Evolutionary conservation across 2,797 vertebrate genomes (phyloP), one percentile per base, ranked within the genome.

Genomic region (Sarcoramphus papa): DNA sequence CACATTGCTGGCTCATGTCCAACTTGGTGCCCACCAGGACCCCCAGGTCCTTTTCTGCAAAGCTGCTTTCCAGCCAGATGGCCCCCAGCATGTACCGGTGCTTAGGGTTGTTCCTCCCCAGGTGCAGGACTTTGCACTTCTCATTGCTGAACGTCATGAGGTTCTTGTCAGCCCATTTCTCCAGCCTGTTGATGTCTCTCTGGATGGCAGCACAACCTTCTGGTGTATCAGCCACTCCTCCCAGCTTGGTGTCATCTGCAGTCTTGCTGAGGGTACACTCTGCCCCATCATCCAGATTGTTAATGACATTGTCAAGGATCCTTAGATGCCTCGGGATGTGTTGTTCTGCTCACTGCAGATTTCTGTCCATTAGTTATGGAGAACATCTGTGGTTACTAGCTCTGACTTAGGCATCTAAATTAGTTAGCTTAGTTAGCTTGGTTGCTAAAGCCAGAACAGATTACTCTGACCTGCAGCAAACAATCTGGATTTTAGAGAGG

Each of bases 51-150:
- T 75, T 63, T 78, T 59, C 22, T 56, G 30, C 16, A 37, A 33
- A 59, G 40, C 11, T 78, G 12, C 22, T 70, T 90, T 90, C 60
- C 51, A 14, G 6, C 18, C 33, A 59, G 24, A 10, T 41, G 31
- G 12, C 17, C 0, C 0, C 23, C 21, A 31, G 5, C 4, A 7
- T 79, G 12, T 50, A 4, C 33, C 63, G 21, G 10, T 53, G 27
- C 14, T 19, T 41, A 47, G 10, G 23, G 28, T 22, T 78, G 21
- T 24, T 68, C 11, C 35, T 79, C 4, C 8, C 5, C 15, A 40
- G 35, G 47, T 70, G 31, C n/a, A 62, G 28, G 17, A 23, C 56
- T 93, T 81, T 78, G 28, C 19, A 8, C 12, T 73, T 83, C 23
- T 51, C 28, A 7, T 3, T 62, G 28, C 19, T 43, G 6, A 73